Percentiles rank a stretch among this genome's conserved stretches.
Conservation (phyloP, 2,888 invertebrate genomes). For the Balanococcus diminutus region DNA sequence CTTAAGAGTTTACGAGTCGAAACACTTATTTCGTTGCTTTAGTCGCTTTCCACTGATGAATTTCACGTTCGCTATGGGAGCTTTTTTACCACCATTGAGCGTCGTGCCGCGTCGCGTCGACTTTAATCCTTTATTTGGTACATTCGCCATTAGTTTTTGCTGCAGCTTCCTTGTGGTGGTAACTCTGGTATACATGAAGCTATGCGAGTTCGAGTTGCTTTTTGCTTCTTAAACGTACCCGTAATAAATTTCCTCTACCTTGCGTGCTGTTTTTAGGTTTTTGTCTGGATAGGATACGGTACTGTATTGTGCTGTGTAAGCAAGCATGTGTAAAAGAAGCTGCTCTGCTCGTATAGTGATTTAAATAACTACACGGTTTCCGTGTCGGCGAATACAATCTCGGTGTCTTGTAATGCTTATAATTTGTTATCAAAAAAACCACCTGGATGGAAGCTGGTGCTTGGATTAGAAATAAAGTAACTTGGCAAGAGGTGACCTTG, state of each 20-base stretch:
- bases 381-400: neutral
- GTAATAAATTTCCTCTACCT: neutral
- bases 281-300: neutral
- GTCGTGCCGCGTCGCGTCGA: slow-evolving; percentile 34
- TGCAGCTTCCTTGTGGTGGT: neutral
- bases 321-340: neutral
- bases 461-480: neutral
- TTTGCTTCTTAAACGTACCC: neutral
- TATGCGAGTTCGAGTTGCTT: neutral
- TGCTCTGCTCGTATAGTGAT: neutral
- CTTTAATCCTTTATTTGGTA: slow-evolving; percentile 28
- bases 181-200: neutral
- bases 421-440: neutral
- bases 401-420: neutral
- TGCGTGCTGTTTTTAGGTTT: neutral
- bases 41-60: slow-evolving; percentile 2
- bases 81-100: neutral
- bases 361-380: neutral
- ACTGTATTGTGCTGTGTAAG: neutral
- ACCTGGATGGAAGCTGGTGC: neutral
- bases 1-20: neutral
- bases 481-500: neutral
- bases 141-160: slow-evolving; percentile 3
- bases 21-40: slow-evolving; percentile 25
- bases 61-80: slow-evolving; percentile 12